Conservation (phyloP, 1,140 invertebrate genomes). For the Drosophila santomea region DNA sequence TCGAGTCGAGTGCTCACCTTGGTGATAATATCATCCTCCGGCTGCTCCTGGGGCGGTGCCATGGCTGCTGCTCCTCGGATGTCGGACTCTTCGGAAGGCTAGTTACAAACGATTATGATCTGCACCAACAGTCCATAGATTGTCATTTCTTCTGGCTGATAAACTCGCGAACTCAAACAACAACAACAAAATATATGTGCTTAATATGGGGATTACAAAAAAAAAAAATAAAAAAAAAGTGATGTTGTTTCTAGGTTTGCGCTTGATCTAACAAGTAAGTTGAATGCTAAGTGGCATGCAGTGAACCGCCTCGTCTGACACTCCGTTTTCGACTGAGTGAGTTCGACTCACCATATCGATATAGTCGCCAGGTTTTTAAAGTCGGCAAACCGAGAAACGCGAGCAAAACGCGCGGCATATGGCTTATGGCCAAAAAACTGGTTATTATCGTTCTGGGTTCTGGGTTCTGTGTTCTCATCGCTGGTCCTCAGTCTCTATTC, state of each 20-base stretch:
- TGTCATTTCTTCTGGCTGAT: slow-evolving; percentile 55
- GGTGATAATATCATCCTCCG: slow-evolving; percentile 65
- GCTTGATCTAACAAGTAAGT: slow-evolving; percentile 35
- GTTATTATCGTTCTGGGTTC: slow-evolving; percentile 31
- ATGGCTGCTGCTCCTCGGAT: slow-evolving; percentile 20
- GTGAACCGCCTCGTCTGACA: slow-evolving; percentile 58
- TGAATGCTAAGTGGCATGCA: slow-evolving; percentile 18
- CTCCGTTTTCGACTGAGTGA: slow-evolving; percentile 71
- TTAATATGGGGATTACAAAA: not conserved
- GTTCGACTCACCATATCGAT: slow-evolving; percentile 36
- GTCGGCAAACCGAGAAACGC: slow-evolving; percentile 39
- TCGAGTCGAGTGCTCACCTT: slow-evolving; percentile 48
- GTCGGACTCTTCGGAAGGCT: slow-evolving; percentile 1
- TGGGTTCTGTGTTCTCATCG: slow-evolving; percentile 7
- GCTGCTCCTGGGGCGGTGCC: slow-evolving; percentile 65
- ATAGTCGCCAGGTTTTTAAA: slow-evolving; percentile 34
- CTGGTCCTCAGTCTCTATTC: not conserved
- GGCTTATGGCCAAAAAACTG: slow-evolving; percentile 43
- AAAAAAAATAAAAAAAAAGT: slow-evolving; percentile 5
- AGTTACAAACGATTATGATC: slow-evolving; percentile 73
- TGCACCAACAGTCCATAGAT: slow-evolving; percentile 75
- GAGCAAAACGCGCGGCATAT: slow-evolving; percentile 17
- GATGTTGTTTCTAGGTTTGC: slow-evolving; percentile 32
- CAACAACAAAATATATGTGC: not conserved
- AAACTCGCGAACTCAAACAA: slow-evolving; percentile 32